phyloP scores from a whole-genome alignment of 2,797 vertebrate species.

The Danio choprae region DNA sequence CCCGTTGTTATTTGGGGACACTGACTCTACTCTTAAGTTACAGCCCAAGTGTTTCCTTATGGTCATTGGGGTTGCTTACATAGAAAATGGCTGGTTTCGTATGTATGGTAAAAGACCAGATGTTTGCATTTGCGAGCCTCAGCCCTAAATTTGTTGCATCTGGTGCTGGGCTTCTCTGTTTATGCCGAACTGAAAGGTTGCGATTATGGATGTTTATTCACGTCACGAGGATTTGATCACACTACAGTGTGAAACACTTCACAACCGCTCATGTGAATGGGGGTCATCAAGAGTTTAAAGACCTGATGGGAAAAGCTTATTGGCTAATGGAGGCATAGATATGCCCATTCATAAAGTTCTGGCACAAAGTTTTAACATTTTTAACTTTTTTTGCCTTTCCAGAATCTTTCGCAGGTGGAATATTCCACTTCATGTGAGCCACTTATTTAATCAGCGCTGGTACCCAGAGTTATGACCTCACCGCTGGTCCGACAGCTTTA shows the following conservation, averaged over 20 bases:
- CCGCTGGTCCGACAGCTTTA: constrained; percentile 28
- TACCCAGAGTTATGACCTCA: constrained; percentile 36
- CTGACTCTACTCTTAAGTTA: constrained; percentile 58
- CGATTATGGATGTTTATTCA: constrained; percentile 71
- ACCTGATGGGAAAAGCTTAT: constrained; percentile 51
- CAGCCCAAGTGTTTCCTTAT: constrained; percentile 63
- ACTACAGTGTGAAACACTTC: constrained; percentile 63
- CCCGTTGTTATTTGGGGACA: constrained; percentile 60
- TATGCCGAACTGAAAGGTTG: constrained; percentile 66
- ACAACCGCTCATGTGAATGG: constrained; percentile 52
- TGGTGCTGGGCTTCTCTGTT: constrained; percentile 69
- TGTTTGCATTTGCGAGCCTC: constrained; percentile 68
- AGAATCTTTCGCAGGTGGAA: constrained; percentile 27
- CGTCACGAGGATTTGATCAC: constrained; percentile 64
- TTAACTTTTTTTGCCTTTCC: not conserved
- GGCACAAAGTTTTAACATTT: constrained; percentile 20
- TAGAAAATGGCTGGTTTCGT: constrained; percentile 65
- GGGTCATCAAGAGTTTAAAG: constrained; percentile 61
- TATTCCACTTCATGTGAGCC: constrained; percentile 18
- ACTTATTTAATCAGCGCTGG: constrained; percentile 16
- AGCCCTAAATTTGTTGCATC: constrained; percentile 69
- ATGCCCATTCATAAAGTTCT: constrained; percentile 54
- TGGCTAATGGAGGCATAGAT: constrained; percentile 57
- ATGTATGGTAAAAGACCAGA: constrained; percentile 66
- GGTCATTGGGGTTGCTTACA: constrained; percentile 60